phyloP scores from a whole-genome alignment of 1,140 invertebrate species.

The Propsilocerus akamusi region DNA sequence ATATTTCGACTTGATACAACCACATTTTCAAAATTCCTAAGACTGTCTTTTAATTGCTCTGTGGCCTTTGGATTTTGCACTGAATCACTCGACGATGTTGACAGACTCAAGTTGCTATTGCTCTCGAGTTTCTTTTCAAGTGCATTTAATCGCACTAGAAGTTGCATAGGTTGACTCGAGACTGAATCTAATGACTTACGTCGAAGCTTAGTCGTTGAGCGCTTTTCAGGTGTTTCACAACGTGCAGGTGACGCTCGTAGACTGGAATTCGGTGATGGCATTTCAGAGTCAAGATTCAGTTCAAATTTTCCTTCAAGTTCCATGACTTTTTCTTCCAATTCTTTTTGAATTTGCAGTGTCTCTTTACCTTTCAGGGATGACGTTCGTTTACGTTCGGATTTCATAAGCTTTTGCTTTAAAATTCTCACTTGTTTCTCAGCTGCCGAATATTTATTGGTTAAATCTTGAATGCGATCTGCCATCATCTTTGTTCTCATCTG shows the following conservation, averaged over 20 bases:
- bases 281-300: not conserved
- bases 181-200: slow-evolving; percentile 58
- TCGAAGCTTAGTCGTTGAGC: slow-evolving; percentile 17
- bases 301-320: slow-evolving; percentile 48
- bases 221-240: slow-evolving; percentile 8
- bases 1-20: slow-evolving; percentile 32
- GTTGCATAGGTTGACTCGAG: slow-evolving; percentile 56
- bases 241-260: not conserved
- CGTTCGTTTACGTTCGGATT: slow-evolving; percentile 59
- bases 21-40: slow-evolving; percentile 34
- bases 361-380: slow-evolving; percentile 64
- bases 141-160: slow-evolving; percentile 49
- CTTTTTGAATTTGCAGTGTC: slow-evolving; percentile 56
- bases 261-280: not conserved
- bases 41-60: slow-evolving; percentile 30
- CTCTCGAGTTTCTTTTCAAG: slow-evolving; percentile 32
- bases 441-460: slow-evolving; percentile 57
- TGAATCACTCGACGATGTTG: slow-evolving; percentile 8
- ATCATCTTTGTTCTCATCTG: slow-evolving; percentile 56
- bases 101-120: slow-evolving; percentile 2
- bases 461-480: slow-evolving; percentile 65
- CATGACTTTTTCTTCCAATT: slow-evolving; percentile 61
- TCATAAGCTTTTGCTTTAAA: slow-evolving; percentile 59
- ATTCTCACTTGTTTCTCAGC: slow-evolving; percentile 68
- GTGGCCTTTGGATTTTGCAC: slow-evolving; percentile 10